phyloP scores from a whole-genome alignment of 64 coral and sea anemone genomes.

The Trachythela sp. region DNA sequence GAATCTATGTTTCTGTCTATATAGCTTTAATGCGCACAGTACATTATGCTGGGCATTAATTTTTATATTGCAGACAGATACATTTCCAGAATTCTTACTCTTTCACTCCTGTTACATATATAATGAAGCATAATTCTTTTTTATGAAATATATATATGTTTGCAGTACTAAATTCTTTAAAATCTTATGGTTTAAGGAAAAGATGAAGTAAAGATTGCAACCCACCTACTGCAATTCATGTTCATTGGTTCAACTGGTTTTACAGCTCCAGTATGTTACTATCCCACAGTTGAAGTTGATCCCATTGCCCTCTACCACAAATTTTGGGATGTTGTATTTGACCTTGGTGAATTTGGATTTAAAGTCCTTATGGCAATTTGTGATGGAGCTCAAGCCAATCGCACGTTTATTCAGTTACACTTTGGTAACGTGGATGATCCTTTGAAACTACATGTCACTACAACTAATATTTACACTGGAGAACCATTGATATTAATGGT shows the following conservation, averaged over 20 bases:
- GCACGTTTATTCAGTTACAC: constrained; percentile 29
- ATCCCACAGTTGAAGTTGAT: not conserved
- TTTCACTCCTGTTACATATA: not conserved
- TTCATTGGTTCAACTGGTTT: too few relatives aligned
- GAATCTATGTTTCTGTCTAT: too few relatives aligned
- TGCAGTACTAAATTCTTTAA: not conserved
- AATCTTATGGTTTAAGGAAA: not conserved
- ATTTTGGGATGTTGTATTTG: constrained; percentile 42
- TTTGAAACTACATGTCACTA: not conserved
- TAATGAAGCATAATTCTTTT: not conserved
- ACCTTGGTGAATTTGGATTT: constrained; percentile 32
- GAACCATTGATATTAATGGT: constrained; percentile 48
- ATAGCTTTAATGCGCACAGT: too few relatives aligned
- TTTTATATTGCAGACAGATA: constrained; percentile 4
- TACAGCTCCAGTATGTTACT: constrained; percentile 20
- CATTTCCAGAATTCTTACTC: not conserved
- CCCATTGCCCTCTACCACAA: constrained; percentile 23
- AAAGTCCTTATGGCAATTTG: constrained; percentile 20
- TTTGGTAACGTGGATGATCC: constrained; percentile 11
- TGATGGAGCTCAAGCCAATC: too few relatives aligned
- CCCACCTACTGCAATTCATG: constrained; percentile 45
- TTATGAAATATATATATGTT: not conserved
- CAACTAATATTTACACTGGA: constrained; percentile 44
- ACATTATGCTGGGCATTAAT: too few relatives aligned
- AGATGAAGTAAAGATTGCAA: constrained; percentile 24